phyloP scores from a whole-genome alignment of 2,888 invertebrate genomes.

The Rhingia rostrata region DNA sequence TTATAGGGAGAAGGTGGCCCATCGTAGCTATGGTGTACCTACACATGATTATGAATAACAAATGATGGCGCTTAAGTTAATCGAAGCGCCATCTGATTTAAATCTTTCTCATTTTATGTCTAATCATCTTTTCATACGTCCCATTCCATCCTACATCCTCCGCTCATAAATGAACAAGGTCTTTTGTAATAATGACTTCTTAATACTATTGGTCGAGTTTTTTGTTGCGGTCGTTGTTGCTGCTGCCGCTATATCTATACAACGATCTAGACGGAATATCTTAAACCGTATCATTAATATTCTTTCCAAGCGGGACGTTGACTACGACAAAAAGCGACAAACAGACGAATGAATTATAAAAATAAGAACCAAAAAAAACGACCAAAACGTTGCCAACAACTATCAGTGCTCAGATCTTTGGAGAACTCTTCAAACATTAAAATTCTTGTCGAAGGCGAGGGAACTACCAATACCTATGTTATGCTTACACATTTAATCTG shows the following conservation, averaged over 20 bases:
- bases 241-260: conserved; percentile 54
- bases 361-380: conserved; percentile 27
- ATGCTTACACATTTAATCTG: conserved; percentile 65
- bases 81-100: conserved; percentile 67
- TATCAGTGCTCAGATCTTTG: conserved; percentile 53
- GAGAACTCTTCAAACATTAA: conserved; percentile 62
- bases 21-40: conserved; percentile 19
- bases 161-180: conserved; percentile 56
- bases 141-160: conserved; percentile 32
- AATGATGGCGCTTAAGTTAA: conserved; percentile 67
- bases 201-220: conserved; percentile 63
- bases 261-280: conserved; percentile 67
- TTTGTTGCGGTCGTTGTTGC: conserved; percentile 47
- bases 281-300: conserved; percentile 63
- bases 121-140: conserved; percentile 48
- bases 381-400: conserved; percentile 40
- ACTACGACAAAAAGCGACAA: conserved; percentile 65
- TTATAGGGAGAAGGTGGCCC: conserved; percentile 29
- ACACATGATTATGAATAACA: conserved; percentile 57
- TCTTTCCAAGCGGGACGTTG: conserved; percentile 63
- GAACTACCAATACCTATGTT: conserved; percentile 66
- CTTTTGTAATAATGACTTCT: conserved; percentile 68
- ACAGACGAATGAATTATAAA: conserved; percentile 67
- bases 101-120: conserved; percentile 58
- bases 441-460: conserved; percentile 67